A percentile compares a stretch with the other conserved stretches of the same genome.
Evolutionary conservation across 1,140 invertebrate genomes (phyloP).

Genomic region (Chironomus striatipennis): DNA sequence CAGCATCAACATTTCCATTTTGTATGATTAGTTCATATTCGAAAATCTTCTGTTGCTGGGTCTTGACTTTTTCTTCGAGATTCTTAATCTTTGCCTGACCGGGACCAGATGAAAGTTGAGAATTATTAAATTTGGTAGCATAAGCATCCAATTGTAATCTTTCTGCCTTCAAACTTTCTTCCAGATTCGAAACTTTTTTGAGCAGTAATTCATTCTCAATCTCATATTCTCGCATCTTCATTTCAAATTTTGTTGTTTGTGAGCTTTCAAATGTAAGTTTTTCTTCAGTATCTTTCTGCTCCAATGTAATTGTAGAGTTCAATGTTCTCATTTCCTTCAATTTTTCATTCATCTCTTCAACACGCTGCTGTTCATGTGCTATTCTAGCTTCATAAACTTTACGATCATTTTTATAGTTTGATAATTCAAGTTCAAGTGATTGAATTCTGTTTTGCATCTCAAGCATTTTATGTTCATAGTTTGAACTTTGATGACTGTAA

Average conservation of each 20-base stretch:
- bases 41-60: background rate
- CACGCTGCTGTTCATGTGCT: background rate
- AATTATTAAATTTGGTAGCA: background rate
- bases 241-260: background rate
- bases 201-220: slow-evolving; percentile 9
- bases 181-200: background rate
- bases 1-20: background rate
- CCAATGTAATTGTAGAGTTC: background rate
- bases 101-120: background rate
- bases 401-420: background rate
- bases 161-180: background rate
- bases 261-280: background rate
- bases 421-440: slow-evolving; percentile 2
- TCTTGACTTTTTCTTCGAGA: background rate
- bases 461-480: background rate
- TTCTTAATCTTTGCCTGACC: background rate
- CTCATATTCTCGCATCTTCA: background rate
- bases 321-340: background rate
- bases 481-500: background rate
- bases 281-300: background rate
- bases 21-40: background rate
- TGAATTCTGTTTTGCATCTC: slow-evolving; percentile 5
- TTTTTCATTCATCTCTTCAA: slow-evolving; percentile 14
- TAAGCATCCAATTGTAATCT: background rate
- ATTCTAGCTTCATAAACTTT: background rate